Evolutionary conservation across 2,113 vertebrate species (phyloP), one percentile per base, ranked within the genome.

Genomic region (Alethe castanea): DNA sequence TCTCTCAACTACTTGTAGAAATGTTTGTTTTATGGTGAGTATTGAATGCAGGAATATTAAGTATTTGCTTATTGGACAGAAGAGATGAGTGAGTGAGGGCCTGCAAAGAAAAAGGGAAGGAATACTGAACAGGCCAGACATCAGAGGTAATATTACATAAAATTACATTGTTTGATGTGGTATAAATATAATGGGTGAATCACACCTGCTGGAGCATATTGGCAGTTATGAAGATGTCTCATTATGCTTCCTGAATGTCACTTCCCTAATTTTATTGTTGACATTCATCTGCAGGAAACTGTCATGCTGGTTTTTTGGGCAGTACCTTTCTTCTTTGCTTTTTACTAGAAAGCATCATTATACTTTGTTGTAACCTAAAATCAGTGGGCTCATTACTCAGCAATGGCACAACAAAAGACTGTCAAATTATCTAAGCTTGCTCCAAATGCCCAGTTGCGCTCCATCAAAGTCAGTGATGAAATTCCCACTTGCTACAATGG

Each of bases 121-220:
- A 81, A 45, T 44, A 45, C 14, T 3, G 2, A 52, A 42, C 60
- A 83, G 69, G 9, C 28, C 19, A 38, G 48, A 66, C 0, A 0
- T 42, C 35, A 88, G 40, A 31, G 20, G 26, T 86, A 71, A 62
- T 94, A 56, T 40, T 64, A 44, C 36, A 38, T 36, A 4, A 20
- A 93, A 74, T 40, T 40, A 40, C 40, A 40, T 84, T 76, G 11
- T 78, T 69, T 53, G 60, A 90, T 47, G 40, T 70, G 36, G 24
- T 86, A 3, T 28, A 47, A 71, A 31, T 79, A 29, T 24, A 56
- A 62, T 74, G 56, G 40, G 35, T 81, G 52, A 87, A 78, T 92
- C 18, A 13, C 54, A 35, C 18, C 56, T 83, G 8, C 36, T 77
- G 59, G 22, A 60, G 38, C 20, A 5, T 79, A 56, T 19, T 48